These are phyloP conservation scores for Trichechus manatus DNA, from an alignment of 2,113 vertebrate species.

Conservation along the genomic window DNA sequence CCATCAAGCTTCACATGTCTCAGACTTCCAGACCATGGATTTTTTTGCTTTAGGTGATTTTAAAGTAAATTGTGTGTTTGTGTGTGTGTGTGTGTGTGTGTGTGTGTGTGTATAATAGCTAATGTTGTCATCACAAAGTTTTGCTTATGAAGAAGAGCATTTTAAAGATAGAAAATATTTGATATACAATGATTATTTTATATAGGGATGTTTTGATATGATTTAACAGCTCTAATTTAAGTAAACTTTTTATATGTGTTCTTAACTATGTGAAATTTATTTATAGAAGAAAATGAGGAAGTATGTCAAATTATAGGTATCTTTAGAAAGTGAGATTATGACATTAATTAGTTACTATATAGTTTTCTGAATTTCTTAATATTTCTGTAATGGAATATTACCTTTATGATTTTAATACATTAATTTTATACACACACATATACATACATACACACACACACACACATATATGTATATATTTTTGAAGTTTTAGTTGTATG, in stretches of 20 bases:
- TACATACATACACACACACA: too few relatives aligned
- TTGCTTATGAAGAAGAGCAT: background rate
- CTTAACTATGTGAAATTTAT: conserved; percentile 17
- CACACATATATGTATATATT: background rate
- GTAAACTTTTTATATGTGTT: conserved; percentile 5
- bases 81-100: background rate
- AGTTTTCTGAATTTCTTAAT: conserved; percentile 22
- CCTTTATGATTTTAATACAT: conserved; percentile 27
- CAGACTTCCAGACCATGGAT: background rate
- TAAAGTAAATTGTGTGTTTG: background rate
- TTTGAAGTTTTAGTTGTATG: conserved; percentile 17
- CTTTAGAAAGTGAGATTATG: background rate
- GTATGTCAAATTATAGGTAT: background rate
- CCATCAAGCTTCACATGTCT: background rate
- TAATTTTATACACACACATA: background rate
- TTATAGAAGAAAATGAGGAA: background rate
- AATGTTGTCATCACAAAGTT: background rate
- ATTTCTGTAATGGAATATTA: background rate
- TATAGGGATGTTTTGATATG: background rate
- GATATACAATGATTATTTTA: conserved; percentile 1
- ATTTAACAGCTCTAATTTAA: conserved; percentile 20
- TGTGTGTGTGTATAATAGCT: background rate
- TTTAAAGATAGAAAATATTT: conserved; percentile 44
- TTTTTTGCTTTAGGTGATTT: background rate
- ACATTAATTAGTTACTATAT: background rate